These are phyloP conservation scores for Bombus impatiens DNA, from an alignment of 1,140 invertebrate genomes.

Conservation along the genomic window DNA sequence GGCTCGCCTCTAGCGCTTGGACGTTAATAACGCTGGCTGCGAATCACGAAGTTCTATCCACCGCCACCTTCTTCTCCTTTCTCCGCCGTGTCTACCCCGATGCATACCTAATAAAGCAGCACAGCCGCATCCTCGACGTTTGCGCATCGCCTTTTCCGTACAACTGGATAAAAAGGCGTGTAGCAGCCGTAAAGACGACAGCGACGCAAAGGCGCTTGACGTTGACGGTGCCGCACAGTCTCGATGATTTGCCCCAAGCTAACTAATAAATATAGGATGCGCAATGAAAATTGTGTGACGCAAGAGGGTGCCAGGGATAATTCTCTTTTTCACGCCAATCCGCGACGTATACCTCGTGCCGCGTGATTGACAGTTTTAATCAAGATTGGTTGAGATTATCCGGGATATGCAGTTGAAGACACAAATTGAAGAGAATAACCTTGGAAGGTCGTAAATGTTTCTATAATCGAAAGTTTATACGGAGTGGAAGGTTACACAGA, in stretches of 20 bases:
- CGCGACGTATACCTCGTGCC: neutral
- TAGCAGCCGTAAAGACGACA: conserved; percentile 28
- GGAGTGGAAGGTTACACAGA: too few species aligned
- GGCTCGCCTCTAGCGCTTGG: conserved; percentile 76
- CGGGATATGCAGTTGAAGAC: neutral
- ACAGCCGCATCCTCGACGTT: conserved; percentile 63
- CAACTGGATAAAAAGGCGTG: conserved; percentile 52
- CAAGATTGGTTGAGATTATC: neutral
- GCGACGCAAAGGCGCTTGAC: conserved; percentile 4
- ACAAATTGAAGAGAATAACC: neutral
- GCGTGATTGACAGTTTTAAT: neutral
- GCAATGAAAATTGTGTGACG: neutral
- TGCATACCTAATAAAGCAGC: conserved; percentile 80
- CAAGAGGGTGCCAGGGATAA: neutral
- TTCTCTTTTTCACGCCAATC: neutral
- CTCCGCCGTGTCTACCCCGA: conserved; percentile 53
- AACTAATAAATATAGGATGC: conserved; percentile 1
- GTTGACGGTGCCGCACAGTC: conserved; percentile 8
- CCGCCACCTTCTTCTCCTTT: conserved; percentile 55
- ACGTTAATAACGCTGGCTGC: conserved; percentile 79
- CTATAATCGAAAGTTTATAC: too few species aligned
- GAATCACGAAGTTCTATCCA: conserved; percentile 68
- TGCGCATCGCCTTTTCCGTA: conserved; percentile 66
- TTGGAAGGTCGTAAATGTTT: neutral
- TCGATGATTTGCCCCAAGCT: conserved; percentile 17